These are phyloP conservation scores for Panulirus ornatus DNA, from an alignment of 1,140 invertebrate genomes.

Conservation along the genomic window DNA sequence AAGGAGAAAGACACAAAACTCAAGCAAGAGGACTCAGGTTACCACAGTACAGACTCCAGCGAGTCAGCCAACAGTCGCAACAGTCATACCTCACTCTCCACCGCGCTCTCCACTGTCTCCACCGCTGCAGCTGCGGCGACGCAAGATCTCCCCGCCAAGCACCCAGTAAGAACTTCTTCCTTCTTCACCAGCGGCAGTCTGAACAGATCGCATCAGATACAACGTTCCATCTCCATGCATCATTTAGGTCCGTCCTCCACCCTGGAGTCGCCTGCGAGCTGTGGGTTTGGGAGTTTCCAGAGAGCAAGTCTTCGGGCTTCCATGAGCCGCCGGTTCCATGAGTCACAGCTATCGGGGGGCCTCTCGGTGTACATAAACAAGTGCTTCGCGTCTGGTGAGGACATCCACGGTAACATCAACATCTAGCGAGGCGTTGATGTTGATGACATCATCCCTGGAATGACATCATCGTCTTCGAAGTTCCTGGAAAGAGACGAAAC, in stretches of 20 bases:
- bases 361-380: slow-evolving; percentile 62
- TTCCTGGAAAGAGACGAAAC: too few species aligned
- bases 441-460: too few species aligned
- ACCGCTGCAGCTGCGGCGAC: not conserved
- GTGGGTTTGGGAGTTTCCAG: slow-evolving; percentile 21
- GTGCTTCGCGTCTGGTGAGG: slow-evolving; percentile 44
- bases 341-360: not conserved
- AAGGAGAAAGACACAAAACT: slow-evolving; percentile 52
- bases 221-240: slow-evolving; percentile 46
- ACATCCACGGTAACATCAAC: not conserved
- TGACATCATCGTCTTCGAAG: too few species aligned
- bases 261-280: not conserved
- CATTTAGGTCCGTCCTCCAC: slow-evolving; percentile 15
- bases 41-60: slow-evolving; percentile 72
- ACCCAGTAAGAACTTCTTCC: not conserved
- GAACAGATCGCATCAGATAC: not conserved
- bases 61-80: slow-evolving; percentile 56
- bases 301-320: slow-evolving; percentile 40
- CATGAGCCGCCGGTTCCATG: slow-evolving; percentile 6
- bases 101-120: not conserved
- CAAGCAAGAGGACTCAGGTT: slow-evolving; percentile 71
- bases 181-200: not conserved
- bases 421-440: too few species aligned
- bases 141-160: not conserved
- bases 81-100: not conserved